Conservation (phyloP, 2,113 vertebrate species). For the Morone chrysops region DNA sequence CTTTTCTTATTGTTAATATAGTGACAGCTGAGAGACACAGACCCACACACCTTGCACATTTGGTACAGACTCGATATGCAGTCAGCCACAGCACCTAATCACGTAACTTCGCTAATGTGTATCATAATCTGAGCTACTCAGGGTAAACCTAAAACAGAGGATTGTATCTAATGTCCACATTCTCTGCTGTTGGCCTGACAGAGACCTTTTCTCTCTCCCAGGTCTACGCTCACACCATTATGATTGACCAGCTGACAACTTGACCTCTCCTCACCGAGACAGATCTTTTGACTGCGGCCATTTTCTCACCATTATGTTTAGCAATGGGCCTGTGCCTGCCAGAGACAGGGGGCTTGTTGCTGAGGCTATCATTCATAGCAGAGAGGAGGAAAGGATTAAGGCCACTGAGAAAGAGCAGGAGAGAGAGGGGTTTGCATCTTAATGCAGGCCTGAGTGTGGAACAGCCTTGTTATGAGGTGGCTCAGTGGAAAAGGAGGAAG, state of each 20-base stretch:
- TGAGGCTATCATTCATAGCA: slow-evolving; percentile 76
- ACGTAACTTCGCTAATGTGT: background rate
- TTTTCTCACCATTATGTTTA: slow-evolving; percentile 67
- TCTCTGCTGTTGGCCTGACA: slow-evolving; percentile 9
- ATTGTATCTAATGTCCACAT: background rate
- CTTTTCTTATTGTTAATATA: too few species aligned
- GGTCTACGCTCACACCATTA: slow-evolving; percentile 16
- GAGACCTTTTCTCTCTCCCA: slow-evolving; percentile 23
- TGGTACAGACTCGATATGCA: background rate
- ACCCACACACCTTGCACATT: background rate
- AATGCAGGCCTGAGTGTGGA: slow-evolving; percentile 72
- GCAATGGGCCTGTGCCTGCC: slow-evolving; percentile 51
- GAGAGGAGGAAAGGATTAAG: slow-evolving; percentile 74
- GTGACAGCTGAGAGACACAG: background rate
- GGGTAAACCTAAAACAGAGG: background rate
- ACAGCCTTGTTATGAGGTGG: slow-evolving; percentile 66
- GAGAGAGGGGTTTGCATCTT: slow-evolving; percentile 76
- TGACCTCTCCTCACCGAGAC: slow-evolving; percentile 49
- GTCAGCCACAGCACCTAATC: background rate
- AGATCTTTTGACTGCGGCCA: slow-evolving; percentile 60
- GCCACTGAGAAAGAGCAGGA: slow-evolving; percentile 65
- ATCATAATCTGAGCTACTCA: background rate
- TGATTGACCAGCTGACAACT: slow-evolving; percentile 56
- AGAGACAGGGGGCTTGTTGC: slow-evolving; percentile 46
- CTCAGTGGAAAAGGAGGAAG: slow-evolving; percentile 32